These are phyloP conservation scores for Calliphora vicina DNA, from an alignment of 1,140 invertebrate genomes.

Conservation along the genomic window DNA sequence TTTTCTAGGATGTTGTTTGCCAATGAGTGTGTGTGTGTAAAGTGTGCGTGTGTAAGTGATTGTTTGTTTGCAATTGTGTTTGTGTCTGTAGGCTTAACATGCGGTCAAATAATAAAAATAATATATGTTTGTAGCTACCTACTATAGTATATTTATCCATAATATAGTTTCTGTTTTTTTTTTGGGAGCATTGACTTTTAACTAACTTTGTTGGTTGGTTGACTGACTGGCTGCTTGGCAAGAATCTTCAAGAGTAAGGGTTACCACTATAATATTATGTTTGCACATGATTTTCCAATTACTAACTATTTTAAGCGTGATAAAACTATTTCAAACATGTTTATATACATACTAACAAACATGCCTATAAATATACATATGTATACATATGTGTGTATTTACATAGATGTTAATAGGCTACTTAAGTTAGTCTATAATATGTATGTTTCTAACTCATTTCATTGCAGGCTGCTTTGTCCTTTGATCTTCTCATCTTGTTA, in stretches of 20 bases:
- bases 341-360: background rate
- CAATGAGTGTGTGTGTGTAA: background rate
- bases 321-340: background rate
- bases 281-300: slow-evolving; percentile 1
- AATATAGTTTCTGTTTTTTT: slow-evolving; percentile 18
- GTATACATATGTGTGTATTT: background rate
- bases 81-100: slow-evolving; percentile 15
- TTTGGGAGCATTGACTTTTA: slow-evolving; percentile 26
- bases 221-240: background rate
- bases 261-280: background rate
- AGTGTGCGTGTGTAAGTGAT: background rate
- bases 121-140: background rate
- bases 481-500: background rate
- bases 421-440: background rate
- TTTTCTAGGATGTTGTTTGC: background rate
- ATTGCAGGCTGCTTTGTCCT: background rate
- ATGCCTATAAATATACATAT: background rate
- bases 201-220: background rate
- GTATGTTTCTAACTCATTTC: background rate
- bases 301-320: background rate
- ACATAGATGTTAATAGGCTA: background rate
- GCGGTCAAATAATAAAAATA: slow-evolving; percentile 26
- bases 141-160: background rate
- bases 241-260: background rate
- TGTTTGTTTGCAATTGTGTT: background rate